Base-by-base conservation (phyloP, 2,888 invertebrate species). In the Scaptomyza reducta region DNA sequence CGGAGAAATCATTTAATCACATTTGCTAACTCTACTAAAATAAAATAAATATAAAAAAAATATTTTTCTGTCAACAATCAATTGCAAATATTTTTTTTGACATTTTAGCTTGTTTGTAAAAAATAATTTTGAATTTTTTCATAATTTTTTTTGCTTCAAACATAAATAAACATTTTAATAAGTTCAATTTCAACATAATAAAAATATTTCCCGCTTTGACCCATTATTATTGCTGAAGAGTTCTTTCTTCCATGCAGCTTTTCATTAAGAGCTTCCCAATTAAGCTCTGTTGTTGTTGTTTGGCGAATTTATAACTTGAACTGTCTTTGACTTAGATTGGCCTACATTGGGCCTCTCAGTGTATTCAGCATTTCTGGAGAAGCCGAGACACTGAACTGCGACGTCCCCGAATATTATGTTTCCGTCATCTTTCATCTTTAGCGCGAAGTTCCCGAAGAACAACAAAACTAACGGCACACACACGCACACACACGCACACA, bases 391-490 rank as follows among this genome's bases (percentile, higher is more conserved):
- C 38, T 11, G 7, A 49, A 42, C 22, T 18, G 44, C 47, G 25
- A 40, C 5, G 31, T 31, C 33, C 33, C 18, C 14, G 41, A 31
- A 33, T 18, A 6, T 27, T 6, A 31, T 33, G 44, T 56, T 14
- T 14, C 33, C 22, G 53, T 70, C 31, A 55, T 60, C 60, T 70
- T 40, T 65, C 51, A 55, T 51, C 42, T 50, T 76, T 65, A 50
- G 18, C 58, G n/a, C 56, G 72, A 75, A 6, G 42, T 67, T 65
- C 40, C 31, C 50, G 46, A 56, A 44, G 53, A 60, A 49, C 50
- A 51, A 31, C 18, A 55, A 35, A 78, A 74, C 75, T 81, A 78
- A 75, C 79, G 82, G 78, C 58, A 22, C 22, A 22, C 22, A 22
- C 22, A 22, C 1, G 3, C 22, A 22, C 1, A 22, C 22, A 22